phyloP scores from a whole-genome alignment of 2,113 vertebrate species.

The Stigmatopora nigra region DNA sequence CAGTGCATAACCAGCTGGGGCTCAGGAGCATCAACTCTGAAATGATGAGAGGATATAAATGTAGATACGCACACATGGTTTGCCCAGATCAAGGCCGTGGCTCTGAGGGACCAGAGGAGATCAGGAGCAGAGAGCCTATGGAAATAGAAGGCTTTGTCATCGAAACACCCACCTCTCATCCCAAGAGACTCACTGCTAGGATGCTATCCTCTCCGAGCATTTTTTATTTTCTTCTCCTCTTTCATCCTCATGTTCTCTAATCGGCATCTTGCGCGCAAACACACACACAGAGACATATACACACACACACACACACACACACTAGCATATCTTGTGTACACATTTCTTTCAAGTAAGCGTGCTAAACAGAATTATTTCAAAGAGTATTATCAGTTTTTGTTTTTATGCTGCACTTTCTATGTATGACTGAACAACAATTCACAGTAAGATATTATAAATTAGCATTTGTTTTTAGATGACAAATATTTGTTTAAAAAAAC shows the following conservation, averaged over 20 bases:
- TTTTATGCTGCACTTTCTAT: neutral
- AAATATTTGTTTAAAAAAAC: neutral
- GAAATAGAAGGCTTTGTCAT: slow-evolving; percentile 71
- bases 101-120: slow-evolving; percentile 85
- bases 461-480: neutral
- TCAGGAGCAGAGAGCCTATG: slow-evolving; percentile 82
- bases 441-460: neutral
- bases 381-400: neutral
- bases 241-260: slow-evolving; percentile 18
- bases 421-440: neutral
- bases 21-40: slow-evolving; percentile 71
- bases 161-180: slow-evolving; percentile 50
- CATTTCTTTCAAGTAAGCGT: slow-evolving; percentile 28
- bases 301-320: neutral
- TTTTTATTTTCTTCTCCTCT: slow-evolving; percentile 26
- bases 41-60: slow-evolving; percentile 74
- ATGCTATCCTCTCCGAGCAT: slow-evolving; percentile 34
- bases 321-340: slow-evolving; percentile 7
- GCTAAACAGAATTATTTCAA: slow-evolving; percentile 17
- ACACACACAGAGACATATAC: too few relatives aligned
- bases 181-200: slow-evolving; percentile 29
- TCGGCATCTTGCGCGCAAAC: slow-evolving; percentile 17
- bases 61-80: slow-evolving; percentile 61
- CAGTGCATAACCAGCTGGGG: slow-evolving; percentile 83
- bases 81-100: slow-evolving; percentile 88